Evolutionary conservation across 1,140 invertebrate species (phyloP).

Genomic region (Geopemphigus sp.): DNA sequence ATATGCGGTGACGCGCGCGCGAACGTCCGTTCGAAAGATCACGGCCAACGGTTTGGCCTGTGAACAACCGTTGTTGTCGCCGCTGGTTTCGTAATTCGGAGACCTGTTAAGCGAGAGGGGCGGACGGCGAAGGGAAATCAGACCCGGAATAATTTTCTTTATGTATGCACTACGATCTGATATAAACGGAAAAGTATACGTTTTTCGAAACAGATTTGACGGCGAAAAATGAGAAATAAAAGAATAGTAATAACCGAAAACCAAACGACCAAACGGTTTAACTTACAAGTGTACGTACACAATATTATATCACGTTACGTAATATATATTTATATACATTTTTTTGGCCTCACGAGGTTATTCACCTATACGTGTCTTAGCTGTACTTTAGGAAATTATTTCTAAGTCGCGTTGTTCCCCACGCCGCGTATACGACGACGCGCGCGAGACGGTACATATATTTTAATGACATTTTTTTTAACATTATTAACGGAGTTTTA

Average conservation of each 20-base stretch:
- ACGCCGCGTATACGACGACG: background rate
- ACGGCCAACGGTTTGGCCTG: conserved; percentile 29
- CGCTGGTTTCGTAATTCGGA: background rate
- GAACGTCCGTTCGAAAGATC: conserved; percentile 14
- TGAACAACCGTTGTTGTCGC: background rate
- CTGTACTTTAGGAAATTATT: conserved; percentile 20
- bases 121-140: background rate
- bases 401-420: background rate
- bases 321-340: background rate
- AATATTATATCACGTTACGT: too few species aligned
- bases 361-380: conserved; percentile 1
- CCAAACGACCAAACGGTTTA: too few species aligned
- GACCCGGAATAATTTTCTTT: background rate
- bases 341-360: conserved; percentile 11
- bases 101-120: too few species aligned
- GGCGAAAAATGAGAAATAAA: too few species aligned
- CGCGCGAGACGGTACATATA: conserved; percentile 20
- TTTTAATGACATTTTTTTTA: conserved; percentile 27
- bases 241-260: too few species aligned
- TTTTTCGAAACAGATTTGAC: too few species aligned
- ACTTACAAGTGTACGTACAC: too few species aligned
- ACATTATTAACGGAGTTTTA: conserved; percentile 24
- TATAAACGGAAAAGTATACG: too few species aligned
- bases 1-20: background rate
- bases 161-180: too few species aligned